Evolutionary conservation across 2,113 vertebrate species (phyloP).

Genomic region (Mustela lutreola): DNA sequence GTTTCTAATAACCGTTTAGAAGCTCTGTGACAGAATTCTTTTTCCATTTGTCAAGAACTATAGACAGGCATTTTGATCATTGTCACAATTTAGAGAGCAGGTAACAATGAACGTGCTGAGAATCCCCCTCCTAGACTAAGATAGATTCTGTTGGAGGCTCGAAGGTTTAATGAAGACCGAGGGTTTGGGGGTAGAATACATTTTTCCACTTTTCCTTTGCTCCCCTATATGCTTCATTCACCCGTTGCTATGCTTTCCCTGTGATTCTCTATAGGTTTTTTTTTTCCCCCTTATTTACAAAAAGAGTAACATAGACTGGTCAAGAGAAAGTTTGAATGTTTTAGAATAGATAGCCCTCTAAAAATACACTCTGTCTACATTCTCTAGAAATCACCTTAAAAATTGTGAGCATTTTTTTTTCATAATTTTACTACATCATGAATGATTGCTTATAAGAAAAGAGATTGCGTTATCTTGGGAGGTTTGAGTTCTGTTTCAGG

Average conservation of each 20-base stretch:
- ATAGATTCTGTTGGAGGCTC: not conserved
- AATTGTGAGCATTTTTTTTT: not conserved
- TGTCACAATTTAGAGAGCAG: constrained; percentile 51
- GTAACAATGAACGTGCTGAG: not conserved
- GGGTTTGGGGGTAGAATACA: not conserved
- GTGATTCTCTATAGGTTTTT: not conserved
- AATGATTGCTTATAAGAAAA: constrained; percentile 45
- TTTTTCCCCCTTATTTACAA: not conserved
- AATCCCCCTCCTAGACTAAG: not conserved
- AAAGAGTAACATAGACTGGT: not conserved
- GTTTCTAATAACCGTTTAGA: constrained; percentile 43
- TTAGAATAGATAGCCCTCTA: not conserved
- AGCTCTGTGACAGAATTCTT: constrained; percentile 57
- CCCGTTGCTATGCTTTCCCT: not conserved
- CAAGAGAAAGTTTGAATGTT: not conserved
- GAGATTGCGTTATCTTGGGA: not conserved
- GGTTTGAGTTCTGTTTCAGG: constrained; percentile 14
- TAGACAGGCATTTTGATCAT: constrained; percentile 54
- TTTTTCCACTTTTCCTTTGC: not conserved
- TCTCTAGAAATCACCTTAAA: constrained; percentile 47
- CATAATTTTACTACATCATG: not conserved
- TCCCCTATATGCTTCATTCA: not conserved
- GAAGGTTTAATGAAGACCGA: not conserved
- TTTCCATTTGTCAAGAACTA: constrained; percentile 58
- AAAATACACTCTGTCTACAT: not conserved